Conservation (phyloP, 2,888 invertebrate species). For the Mycogona germanica region DNA sequence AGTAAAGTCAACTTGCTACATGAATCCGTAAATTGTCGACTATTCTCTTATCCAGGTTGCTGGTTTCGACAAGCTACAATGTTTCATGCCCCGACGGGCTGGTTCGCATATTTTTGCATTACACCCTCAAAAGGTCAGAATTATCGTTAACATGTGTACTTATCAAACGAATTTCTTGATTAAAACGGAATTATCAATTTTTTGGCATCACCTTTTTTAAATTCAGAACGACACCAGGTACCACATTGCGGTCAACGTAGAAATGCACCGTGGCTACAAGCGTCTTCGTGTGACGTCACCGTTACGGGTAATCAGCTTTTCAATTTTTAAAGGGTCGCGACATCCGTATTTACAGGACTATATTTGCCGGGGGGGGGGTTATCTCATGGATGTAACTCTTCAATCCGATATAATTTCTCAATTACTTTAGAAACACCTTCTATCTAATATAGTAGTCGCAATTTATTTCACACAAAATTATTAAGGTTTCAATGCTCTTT, state of each 20-base stretch:
- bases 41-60: conserved; percentile 27
- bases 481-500: no score
- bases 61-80: conserved; percentile 32
- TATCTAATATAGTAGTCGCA: no score
- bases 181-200: not conserved
- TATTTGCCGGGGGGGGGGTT: no score
- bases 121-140: conserved; percentile 31
- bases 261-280: conserved; percentile 45
- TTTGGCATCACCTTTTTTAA: not conserved
- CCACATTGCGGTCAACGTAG: conserved; percentile 54
- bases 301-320: conserved; percentile 45
- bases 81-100: conserved; percentile 30
- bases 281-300: conserved; percentile 58
- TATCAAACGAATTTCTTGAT: not conserved
- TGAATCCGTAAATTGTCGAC: not conserved
- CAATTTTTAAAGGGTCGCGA: not conserved
- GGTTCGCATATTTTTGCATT: conserved; percentile 31
- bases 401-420: no score
- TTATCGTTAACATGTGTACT: not conserved
- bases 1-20: not conserved
- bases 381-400: no score
- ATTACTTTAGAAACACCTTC: not conserved
- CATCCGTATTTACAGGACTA: not conserved
- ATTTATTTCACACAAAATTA: no score
- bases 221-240: conserved; percentile 43